Evolutionary conservation across 2,113 vertebrate species (phyloP), one percentile per base, ranked within the genome.

Genomic region (Cynopterus brachyotis): DNA sequence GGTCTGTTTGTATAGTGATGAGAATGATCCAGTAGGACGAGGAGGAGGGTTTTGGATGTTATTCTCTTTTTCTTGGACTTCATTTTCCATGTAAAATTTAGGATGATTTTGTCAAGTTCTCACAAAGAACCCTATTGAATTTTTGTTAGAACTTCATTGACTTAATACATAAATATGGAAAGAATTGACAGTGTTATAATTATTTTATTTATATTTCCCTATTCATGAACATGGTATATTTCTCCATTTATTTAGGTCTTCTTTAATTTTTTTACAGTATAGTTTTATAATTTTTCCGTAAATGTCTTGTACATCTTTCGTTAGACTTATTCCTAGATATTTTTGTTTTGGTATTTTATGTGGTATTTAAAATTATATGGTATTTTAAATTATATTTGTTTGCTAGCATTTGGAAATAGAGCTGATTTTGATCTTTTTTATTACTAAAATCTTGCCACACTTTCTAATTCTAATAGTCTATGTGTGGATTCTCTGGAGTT

Each of bases 341-440:
- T 15, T 93, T 86, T 90, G 26, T 37, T 91, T 96, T 81, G 32
- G n/a, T n/a, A n/a, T n/a, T n/a, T n/a, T n/a, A n/a, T n/a, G n/a
- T n/a, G n/a, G n/a, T n/a, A n/a, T n/a, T n/a, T n/a, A n/a, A n/a
- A n/a, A n/a, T n/a, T n/a, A n/a, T n/a, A 26, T 59, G 47, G 35
- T 40, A 86, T 87, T 60, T 93, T 87, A 72, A 80, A 55, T 73
- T 79, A 70, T 40, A 76, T 76, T 89, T 96, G 28, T 81, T 82
- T 80, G 9, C 47, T 66, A 37, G 37, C 59, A 83, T 42, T 87
- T 94, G 88, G 91, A 93, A 94, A 91, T 24, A 24, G 9, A 66
- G 8, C 62, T 75, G 60, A 64, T 55, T 89, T 59, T 84, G 22
- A 85, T 55, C n/a, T 84, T 92, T 84, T 53, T 35, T 81, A 95